Evolutionary conservation across 2,888 invertebrate species (phyloP), one percentile per base, ranked within the genome.

Genomic region (Tanytarsus gracilentus): DNA sequence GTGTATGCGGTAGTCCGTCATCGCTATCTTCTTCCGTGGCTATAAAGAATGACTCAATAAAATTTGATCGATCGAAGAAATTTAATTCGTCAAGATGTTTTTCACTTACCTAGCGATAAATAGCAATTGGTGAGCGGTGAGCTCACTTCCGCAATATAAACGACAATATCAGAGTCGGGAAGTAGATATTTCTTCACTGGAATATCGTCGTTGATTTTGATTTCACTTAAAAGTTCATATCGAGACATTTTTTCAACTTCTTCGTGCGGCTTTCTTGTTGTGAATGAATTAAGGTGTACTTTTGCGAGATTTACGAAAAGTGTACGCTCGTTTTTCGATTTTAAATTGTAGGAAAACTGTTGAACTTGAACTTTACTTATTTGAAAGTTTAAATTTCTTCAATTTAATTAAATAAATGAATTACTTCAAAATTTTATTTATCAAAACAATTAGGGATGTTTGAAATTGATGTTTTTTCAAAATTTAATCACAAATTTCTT

Each of bases 21-120:
- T 94, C 90, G 70, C 91, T 90, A 68, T 86, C 83, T 1, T 93
- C 88, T 76, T 94, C 92, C 4, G 95, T 95, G 7, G 88, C 93
- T 40, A 6, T 14, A 30, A 60, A 27, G 36, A 27, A 21, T 55
- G 25, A 23, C 29, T 18, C 21, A 26, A 51, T 21, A 48, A 48
- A 21, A 50, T 25, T 11, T 33, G 18, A 44, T 53, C 18, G 30
- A 44, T 40, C 29, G n/a, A 11, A 50, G 14, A 61, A 26, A 55
- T 27, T 16, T 58, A 21, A 58, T 63, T 23, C 66, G 9, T 40
- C 62, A 59, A 62, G 64, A 61, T 58, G 56, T 44, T 30, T 26
- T 29, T 29, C 11, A 69, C 76, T 74, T 78, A 93, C 93, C 91
- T 55, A 94, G 76, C 68, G 86, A 85, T 71, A 94, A 88, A 70